These are phyloP conservation scores for Caloenas nicobarica DNA, from an alignment of 2,113 vertebrate species.

Conservation along the genomic window DNA sequence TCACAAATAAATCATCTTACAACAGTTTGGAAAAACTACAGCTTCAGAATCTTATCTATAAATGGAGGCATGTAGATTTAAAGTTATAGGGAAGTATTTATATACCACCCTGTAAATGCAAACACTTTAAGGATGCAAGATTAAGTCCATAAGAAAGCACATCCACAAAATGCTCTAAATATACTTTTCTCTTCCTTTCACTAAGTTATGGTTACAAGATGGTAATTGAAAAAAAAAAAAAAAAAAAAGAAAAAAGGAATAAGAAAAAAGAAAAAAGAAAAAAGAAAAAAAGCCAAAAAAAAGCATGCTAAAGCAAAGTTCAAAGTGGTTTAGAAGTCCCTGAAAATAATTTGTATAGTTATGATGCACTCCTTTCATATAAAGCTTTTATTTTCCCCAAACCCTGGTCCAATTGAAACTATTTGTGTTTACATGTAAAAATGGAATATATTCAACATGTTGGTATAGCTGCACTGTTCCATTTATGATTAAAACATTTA, in stretches of 20 bases:
- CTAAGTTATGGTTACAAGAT: slow-evolving; percentile 56
- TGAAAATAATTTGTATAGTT: slow-evolving; percentile 30
- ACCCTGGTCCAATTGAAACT: slow-evolving; percentile 42
- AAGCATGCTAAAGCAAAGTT: slow-evolving; percentile 14
- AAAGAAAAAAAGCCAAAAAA: neutral
- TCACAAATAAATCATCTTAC: slow-evolving; percentile 50
- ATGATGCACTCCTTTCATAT: slow-evolving; percentile 45
- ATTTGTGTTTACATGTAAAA: slow-evolving; percentile 1
- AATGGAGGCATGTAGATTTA: slow-evolving; percentile 76
- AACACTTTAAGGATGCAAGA: slow-evolving; percentile 58
- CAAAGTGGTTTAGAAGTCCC: slow-evolving; percentile 40
- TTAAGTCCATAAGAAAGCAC: slow-evolving; percentile 61
- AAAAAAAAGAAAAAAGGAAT: neutral
- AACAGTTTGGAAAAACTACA: slow-evolving; percentile 56
- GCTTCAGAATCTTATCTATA: slow-evolving; percentile 66
- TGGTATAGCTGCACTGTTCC: slow-evolving; percentile 49
- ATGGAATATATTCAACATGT: neutral
- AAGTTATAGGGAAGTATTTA: slow-evolving; percentile 60
- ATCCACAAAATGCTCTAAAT: slow-evolving; percentile 62
- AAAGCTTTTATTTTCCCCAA: slow-evolving; percentile 58
- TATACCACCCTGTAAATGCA: slow-evolving; percentile 66
- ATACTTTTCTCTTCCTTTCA: slow-evolving; percentile 51
- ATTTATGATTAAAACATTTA: slow-evolving; percentile 43
- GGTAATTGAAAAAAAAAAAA: neutral
- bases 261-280: neutral